phyloP scores from a whole-genome alignment of 2,113 vertebrate genomes.

The Alethe castanea region DNA sequence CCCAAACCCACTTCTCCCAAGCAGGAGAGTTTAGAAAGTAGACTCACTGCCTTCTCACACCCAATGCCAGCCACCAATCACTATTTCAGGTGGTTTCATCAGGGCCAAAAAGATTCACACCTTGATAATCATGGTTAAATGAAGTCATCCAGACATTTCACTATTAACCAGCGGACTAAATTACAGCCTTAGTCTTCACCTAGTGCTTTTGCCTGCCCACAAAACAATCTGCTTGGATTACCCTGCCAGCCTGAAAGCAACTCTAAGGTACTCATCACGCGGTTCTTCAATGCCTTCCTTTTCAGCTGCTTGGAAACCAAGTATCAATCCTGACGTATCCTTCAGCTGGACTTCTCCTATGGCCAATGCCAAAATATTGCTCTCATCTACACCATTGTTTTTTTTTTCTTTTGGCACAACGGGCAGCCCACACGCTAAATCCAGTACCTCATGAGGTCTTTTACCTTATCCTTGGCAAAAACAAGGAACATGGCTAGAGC shows the following conservation, averaged over 20 bases:
- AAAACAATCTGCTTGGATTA: neutral
- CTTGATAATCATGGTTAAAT: neutral
- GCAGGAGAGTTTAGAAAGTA: neutral
- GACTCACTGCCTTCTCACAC: neutral
- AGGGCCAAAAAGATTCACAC: slow-evolving; percentile 17
- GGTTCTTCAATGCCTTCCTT: neutral
- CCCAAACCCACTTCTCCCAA: neutral
- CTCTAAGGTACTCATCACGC: neutral
- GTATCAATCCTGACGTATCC: neutral
- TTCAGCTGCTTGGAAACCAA: neutral
- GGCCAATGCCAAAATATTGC: neutral
- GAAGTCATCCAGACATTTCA: neutral
- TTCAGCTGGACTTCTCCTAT: neutral
- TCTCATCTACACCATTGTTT: neutral
- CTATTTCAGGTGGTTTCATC: neutral
- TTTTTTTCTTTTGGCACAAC: neutral
- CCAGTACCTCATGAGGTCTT: neutral
- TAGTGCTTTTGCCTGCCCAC: neutral
- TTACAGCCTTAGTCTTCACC: neutral
- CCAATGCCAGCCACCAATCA: neutral
- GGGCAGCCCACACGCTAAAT: neutral
- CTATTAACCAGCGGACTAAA: neutral
- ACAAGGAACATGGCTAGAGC: neutral
- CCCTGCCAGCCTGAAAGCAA: neutral
- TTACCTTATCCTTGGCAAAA: neutral